These are phyloP conservation scores for Hymenopus coronatus DNA, from an alignment of 2,888 invertebrate species.

Conservation along the genomic window DNA sequence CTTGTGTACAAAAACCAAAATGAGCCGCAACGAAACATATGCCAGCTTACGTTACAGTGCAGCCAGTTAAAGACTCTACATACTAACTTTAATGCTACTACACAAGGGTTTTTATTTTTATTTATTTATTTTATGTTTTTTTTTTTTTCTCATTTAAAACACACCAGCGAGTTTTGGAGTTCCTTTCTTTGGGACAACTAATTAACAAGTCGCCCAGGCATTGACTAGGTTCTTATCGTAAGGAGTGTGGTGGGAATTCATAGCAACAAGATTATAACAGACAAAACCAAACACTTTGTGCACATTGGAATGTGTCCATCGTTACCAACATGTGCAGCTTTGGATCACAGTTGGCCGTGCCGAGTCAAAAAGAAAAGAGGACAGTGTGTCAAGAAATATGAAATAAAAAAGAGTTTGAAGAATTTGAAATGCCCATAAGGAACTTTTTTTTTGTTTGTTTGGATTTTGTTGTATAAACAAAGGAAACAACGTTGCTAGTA, in stretches of 20 bases:
- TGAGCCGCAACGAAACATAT: background rate
- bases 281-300: background rate
- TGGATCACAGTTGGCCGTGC: background rate
- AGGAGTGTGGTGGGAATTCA: constrained; percentile 24
- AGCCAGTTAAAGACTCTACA: background rate
- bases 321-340: background rate
- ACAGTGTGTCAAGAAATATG: background rate
- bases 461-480: constrained; percentile 3
- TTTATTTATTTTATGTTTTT: background rate
- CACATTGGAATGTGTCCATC: background rate
- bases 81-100: constrained; percentile 21
- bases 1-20: background rate
- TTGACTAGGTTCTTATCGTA: constrained; percentile 34
- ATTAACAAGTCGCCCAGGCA: constrained; percentile 32
- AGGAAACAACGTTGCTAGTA: background rate
- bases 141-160: constrained; percentile 43
- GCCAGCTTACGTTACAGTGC: background rate
- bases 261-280: constrained; percentile 14
- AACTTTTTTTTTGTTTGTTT: constrained; percentile 27
- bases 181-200: constrained; percentile 57
- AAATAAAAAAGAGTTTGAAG: constrained; percentile 15
- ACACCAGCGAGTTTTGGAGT: constrained; percentile 76
- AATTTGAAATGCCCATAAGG: constrained; percentile 33
- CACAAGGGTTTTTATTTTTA: constrained; percentile 9
- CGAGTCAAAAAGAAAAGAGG: background rate